phyloP scores from a whole-genome alignment of 2,888 invertebrate species.

The Rhaphigaster nebulosa region DNA sequence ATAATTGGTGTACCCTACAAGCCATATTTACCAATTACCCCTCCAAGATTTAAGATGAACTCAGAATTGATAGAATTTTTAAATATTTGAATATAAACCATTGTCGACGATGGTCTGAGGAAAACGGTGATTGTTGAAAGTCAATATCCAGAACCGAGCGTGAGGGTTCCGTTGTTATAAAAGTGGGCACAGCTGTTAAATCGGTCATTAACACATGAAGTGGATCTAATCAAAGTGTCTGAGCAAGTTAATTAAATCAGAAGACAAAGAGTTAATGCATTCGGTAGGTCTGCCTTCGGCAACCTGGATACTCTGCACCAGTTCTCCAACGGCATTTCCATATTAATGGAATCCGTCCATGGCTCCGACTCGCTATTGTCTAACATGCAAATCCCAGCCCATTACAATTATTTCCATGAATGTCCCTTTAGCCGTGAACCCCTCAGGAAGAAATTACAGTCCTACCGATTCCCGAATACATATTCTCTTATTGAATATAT shows the following conservation, averaged over 20 bases:
- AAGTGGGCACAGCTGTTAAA: conserved; percentile 38
- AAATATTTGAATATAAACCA: not conserved
- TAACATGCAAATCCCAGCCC: conserved; percentile 55
- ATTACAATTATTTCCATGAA: conserved; percentile 51
- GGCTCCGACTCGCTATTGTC: conserved; percentile 62
- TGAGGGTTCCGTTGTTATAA: not conserved
- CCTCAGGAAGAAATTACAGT: conserved; percentile 16
- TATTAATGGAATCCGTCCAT: conserved; percentile 64
- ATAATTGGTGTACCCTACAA: no score
- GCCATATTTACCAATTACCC: no score
- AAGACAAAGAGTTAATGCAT: conserved; percentile 60
- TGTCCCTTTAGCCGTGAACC: conserved; percentile 50
- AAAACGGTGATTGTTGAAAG: not conserved
- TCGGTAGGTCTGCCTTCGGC: conserved; percentile 52
- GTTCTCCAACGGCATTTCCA: conserved; percentile 61
- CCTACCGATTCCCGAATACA: not conserved
- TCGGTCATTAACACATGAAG: conserved; percentile 55
- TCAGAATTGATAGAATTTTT: not conserved
- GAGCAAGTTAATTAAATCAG: conserved; percentile 54
- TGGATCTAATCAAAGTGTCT: conserved; percentile 38
- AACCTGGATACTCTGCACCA: conserved; percentile 62
- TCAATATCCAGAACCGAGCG: not conserved
- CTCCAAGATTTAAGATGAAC: not conserved
- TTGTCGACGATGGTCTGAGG: not conserved
- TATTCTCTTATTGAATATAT: not conserved